Percentiles rank a stretch among this genome's conserved stretches.
These are phyloP conservation scores for Galagoides demidoff DNA, from an alignment of 2,797 vertebrate genomes.

Conservation along the genomic window DNA sequence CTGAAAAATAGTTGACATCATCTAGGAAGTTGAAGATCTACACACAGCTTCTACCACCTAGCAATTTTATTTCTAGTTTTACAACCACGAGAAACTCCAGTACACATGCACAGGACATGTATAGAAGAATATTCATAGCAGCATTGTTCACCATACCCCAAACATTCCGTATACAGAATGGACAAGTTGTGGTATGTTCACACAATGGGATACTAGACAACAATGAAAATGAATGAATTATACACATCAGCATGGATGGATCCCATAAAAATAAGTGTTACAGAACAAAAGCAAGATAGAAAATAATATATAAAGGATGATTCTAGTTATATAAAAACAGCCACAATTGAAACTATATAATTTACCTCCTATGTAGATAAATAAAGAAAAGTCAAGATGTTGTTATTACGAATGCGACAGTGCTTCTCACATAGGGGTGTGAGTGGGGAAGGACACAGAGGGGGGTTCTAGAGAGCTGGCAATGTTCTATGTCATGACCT, in stretches of 20 bases:
- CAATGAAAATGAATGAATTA: slow-evolving; percentile 25
- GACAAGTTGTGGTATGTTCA: background rate
- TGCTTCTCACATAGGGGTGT: background rate
- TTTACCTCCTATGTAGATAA: background rate
- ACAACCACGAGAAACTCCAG: background rate
- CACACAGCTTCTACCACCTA: background rate
- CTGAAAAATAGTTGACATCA: background rate
- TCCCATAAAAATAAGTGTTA: slow-evolving; percentile 7
- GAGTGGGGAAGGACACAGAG: background rate
- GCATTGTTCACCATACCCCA: background rate
- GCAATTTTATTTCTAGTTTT: background rate
- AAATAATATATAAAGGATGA: background rate
- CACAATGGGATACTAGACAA: background rate
- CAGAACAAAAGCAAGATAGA: slow-evolving; percentile 22
- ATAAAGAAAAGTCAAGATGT: background rate
- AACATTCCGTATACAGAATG: background rate
- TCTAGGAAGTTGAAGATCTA: background rate
- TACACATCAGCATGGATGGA: background rate
- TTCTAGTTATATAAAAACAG: background rate
- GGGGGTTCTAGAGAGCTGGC: background rate
- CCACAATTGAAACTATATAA: slow-evolving; percentile 2
- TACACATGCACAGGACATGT: background rate
- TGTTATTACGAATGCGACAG: background rate
- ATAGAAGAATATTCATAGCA: background rate
- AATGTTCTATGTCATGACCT: background rate